These are phyloP conservation scores for Coregonus ussuriensis DNA, from an alignment of 2,797 vertebrate genomes.

Conservation along the genomic window DNA sequence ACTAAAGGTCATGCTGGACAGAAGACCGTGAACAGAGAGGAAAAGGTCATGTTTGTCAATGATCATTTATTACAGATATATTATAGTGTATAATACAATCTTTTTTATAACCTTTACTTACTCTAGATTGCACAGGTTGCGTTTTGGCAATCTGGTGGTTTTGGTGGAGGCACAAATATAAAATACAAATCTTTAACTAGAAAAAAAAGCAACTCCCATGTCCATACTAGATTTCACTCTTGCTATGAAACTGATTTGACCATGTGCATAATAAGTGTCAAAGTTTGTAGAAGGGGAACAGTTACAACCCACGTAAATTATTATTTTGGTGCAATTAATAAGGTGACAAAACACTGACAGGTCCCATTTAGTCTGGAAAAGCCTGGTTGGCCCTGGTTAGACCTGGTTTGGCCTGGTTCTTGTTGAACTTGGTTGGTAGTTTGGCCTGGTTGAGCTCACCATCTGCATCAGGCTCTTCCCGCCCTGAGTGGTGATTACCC, in stretches of 20 bases:
- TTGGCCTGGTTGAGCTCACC: conserved; percentile 80
- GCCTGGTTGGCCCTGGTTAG: background rate
- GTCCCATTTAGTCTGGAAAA: background rate
- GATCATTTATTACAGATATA: background rate
- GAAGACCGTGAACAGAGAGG: background rate
- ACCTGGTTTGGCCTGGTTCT: background rate
- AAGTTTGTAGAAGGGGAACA: background rate
- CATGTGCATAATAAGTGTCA: background rate
- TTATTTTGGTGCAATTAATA: no score
- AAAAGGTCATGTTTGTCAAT: background rate
- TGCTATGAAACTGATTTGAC: background rate
- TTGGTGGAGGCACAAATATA: background rate
- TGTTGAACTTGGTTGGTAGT: background rate
- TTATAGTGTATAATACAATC: background rate
- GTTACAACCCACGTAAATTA: no score
- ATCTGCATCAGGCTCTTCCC: conserved; percentile 96
- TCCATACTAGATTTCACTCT: background rate
- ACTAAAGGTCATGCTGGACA: background rate
- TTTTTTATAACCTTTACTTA: background rate
- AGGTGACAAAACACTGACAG: background rate
- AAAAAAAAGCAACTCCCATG: background rate
- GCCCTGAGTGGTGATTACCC: conserved; percentile 96
- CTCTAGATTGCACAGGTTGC: background rate
- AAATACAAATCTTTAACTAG: background rate
- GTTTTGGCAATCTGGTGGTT: background rate